Base-by-base conservation (phyloP, 2,797 vertebrate species). In the Microchirus variegatus region DNA sequence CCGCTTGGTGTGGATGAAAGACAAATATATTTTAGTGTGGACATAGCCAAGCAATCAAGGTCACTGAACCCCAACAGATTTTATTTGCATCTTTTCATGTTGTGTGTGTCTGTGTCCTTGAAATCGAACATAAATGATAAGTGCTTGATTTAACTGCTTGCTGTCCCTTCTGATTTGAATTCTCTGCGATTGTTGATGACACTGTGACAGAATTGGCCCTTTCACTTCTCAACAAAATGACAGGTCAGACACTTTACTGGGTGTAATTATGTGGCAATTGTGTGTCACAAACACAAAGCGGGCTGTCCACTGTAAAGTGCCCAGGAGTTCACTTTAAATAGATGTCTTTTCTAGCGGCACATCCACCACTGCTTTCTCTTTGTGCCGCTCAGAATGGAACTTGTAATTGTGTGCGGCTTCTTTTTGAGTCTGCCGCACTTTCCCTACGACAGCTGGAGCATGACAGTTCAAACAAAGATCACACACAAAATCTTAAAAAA, bases 241-340 rank as follows among this genome's bases (percentile, higher is more conserved):
- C 66, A 81, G 87, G 87, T 85, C 83, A 67, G 62, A 67, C 40
- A 71, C 62, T 47, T 64, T 84, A 82, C 84, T 74, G 64, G 78
- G 62, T 82, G 72, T 78, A 89, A 90, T 91, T 90, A 90, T 42
- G 64, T 81, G 83, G 85, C 80, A 75, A 61, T 88, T 85, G 9
- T 85, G 63, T 81, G 80, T 88, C 77, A 75, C 75, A 84, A 83
- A 83, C 78, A 87, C 75, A 81, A 85, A 88, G 80, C 67, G 59
- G 67, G 53, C 46, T 26, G 11, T 78, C 50, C 3, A 37, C 70
- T 70, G 47, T 50, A 46, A 80, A 80, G 73, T 67, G 63, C 74
- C 42, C 73, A 85, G 67, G 68, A 82, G 57, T 78, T 74, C 48
- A 61, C 73, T 75, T 79, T 80, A 87, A 87, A 89, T 80, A 85